These are phyloP conservation scores for Cladopsammia gracilis DNA, from an alignment of 64 coral and sea anemone genomes.

Conservation along the genomic window DNA sequence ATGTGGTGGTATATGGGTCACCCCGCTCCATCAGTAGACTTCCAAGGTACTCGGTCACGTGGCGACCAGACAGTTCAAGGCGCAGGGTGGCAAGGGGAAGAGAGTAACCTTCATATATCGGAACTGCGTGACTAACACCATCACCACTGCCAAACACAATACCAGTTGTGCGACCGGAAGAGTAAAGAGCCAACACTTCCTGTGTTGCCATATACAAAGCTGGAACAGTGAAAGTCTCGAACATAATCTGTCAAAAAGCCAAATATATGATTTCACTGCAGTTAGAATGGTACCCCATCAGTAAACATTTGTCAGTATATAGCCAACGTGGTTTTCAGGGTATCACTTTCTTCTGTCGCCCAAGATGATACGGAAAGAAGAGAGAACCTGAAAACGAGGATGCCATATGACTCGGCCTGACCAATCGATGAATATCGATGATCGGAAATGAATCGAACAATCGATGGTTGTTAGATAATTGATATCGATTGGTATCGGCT, in stretches of 20 bases:
- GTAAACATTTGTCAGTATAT: too few relatives aligned
- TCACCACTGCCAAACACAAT: constrained; percentile 35
- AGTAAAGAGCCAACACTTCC: constrained; percentile 21
- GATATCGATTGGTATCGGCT: too few relatives aligned
- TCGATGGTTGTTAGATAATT: too few relatives aligned
- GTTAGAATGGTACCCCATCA: too few relatives aligned
- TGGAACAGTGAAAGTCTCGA: not conserved
- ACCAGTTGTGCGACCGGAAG: constrained; percentile 40
- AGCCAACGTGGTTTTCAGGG: too few relatives aligned
- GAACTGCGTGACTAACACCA: constrained; percentile 21
- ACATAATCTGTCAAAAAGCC: constrained; percentile 23
- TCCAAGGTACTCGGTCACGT: constrained; percentile 22
- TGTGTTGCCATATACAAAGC: constrained; percentile 29
- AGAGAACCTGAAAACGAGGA: too few relatives aligned
- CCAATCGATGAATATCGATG: too few relatives aligned
- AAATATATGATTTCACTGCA: too few relatives aligned
- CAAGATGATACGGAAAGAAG: too few relatives aligned
- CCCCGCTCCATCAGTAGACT: not conserved
- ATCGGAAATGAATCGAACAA: too few relatives aligned
- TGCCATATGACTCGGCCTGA: too few relatives aligned
- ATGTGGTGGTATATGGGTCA: not conserved
- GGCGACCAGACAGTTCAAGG: constrained; percentile 7
- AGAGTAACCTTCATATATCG: constrained; percentile 4
- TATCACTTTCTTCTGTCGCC: too few relatives aligned
- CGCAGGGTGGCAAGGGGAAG: constrained; percentile 24